phyloP scores from a whole-genome alignment of 2,797 vertebrate genomes.

The Crocodylus rhombifer region DNA sequence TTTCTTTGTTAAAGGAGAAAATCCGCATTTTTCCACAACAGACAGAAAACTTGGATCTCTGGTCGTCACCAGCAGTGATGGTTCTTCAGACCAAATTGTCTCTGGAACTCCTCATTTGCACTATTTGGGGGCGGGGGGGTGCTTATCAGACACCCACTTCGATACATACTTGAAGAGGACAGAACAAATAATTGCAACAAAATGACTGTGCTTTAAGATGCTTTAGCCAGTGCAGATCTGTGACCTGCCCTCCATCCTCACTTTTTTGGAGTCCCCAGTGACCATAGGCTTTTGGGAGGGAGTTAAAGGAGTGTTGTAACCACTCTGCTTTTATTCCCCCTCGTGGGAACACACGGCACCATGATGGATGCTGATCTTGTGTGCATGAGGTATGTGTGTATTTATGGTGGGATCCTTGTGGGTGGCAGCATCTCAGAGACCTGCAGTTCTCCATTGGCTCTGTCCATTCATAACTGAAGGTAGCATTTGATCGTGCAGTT shows the following conservation, averaged over 20 bases:
- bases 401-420: not conserved
- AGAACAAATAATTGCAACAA: not conserved
- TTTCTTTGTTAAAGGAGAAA: too few relatives aligned
- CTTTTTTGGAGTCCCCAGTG: not conserved
- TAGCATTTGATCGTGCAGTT: not conserved
- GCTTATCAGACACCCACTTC: too few relatives aligned
- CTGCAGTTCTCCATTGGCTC: not conserved
- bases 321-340: not conserved
- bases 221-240: not conserved
- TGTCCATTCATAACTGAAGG: not conserved
- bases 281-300: not conserved
- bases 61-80: not conserved
- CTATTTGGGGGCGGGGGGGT: accelerated
- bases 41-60: too few relatives aligned
- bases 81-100: not conserved
- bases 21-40: too few relatives aligned
- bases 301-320: accelerated
- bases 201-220: not conserved
- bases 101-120: not conserved
- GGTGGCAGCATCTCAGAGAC: not conserved
- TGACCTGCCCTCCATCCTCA: not conserved
- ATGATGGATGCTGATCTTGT: accelerated
- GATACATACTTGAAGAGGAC: accelerated
- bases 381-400: accelerated
- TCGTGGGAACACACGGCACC: not conserved